These are phyloP conservation scores for Tetramorium bicarinatum DNA, from an alignment of 2,888 invertebrate genomes.

Conservation along the genomic window DNA sequence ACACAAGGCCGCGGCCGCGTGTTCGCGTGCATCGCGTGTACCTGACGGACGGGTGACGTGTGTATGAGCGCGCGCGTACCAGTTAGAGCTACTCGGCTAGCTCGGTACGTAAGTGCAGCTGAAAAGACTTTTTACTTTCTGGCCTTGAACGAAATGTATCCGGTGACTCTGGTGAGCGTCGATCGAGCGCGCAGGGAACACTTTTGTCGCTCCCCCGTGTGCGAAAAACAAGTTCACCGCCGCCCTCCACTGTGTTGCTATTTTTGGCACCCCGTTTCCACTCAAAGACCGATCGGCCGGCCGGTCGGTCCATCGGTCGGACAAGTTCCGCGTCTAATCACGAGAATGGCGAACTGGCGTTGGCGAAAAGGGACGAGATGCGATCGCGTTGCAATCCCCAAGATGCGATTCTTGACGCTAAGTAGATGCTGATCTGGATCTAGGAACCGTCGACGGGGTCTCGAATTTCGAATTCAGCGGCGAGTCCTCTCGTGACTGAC, in stretches of 20 bases:
- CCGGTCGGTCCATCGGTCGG: slow-evolving; percentile 19
- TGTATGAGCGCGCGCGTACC: slow-evolving; percentile 71
- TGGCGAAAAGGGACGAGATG: slow-evolving; percentile 48
- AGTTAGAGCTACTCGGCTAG: slow-evolving; percentile 75
- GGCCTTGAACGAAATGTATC: slow-evolving; percentile 86
- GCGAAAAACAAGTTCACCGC: slow-evolving; percentile 59
- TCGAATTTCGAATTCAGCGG: neutral
- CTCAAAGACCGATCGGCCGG: slow-evolving; percentile 16
- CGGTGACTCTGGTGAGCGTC: slow-evolving; percentile 79
- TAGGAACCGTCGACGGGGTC: neutral
- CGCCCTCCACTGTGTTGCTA: slow-evolving; percentile 60
- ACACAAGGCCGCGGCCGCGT: slow-evolving; percentile 61
- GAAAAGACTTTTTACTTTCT: slow-evolving; percentile 86
- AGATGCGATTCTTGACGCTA: neutral
- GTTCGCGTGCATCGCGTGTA: slow-evolving; percentile 77
- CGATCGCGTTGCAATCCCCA: slow-evolving; percentile 38
- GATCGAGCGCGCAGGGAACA: slow-evolving; percentile 55
- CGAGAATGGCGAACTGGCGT: neutral
- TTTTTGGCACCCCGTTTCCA: slow-evolving; percentile 60
- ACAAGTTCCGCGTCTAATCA: slow-evolving; percentile 55
- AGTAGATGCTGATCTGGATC: neutral
- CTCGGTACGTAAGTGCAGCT: slow-evolving; percentile 80
- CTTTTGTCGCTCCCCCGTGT: slow-evolving; percentile 62
- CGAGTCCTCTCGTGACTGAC: no score
- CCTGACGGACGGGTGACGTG: slow-evolving; percentile 71